Base-by-base conservation (phyloP, 2,113 vertebrate genomes). In the Labeo catla region DNA sequence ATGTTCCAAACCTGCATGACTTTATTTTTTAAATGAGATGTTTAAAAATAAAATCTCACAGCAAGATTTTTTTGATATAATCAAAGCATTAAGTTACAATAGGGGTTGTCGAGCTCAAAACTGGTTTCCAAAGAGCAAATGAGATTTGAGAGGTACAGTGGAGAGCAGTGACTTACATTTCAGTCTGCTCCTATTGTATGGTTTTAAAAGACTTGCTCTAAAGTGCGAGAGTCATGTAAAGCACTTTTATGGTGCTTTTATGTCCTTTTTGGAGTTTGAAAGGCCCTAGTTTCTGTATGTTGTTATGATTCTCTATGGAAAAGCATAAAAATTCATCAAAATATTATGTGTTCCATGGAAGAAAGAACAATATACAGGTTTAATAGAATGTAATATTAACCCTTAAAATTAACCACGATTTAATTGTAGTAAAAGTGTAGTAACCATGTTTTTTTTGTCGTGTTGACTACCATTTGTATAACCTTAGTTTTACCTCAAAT, bases 1-100 rank as follows among this genome's bases (percentile, higher is more conserved):
- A 45, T 73, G 39, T 73, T 73, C 4, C 21, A 47, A 45, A 47
- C 70, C 70, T 73, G 70, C 70, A 73, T 73, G 70, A n/a, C 19
- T 9, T 21, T 45, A 1, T 39, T 70, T 45, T 10, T 1, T 11
- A n/a, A 66, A 65, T 65, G 23, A 28, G 63, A 61, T 61, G 57
- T 59, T 59, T 61, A 8, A 59, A 65, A 4, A 28, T 39, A 5
- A 73, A 2, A 1, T 6, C 10, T 68, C 34, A 68, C 34, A 19
- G 6, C 34, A 16, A 4, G 7, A 15, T 28, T 68, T 39, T 15
- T 28, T 39, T 36, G 11, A 43, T 45, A 45, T 47, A n/a, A 73
- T n/a, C 39, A 15, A 63, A 36, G 12, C 13, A 7, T 10, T 23
- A 16, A 15, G 34, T 68, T 36, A 66, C 63, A 15, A 59, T 34